These are phyloP conservation scores for Bradypus variegatus DNA, from an alignment of 2,797 vertebrate genomes.

Conservation along the genomic window DNA sequence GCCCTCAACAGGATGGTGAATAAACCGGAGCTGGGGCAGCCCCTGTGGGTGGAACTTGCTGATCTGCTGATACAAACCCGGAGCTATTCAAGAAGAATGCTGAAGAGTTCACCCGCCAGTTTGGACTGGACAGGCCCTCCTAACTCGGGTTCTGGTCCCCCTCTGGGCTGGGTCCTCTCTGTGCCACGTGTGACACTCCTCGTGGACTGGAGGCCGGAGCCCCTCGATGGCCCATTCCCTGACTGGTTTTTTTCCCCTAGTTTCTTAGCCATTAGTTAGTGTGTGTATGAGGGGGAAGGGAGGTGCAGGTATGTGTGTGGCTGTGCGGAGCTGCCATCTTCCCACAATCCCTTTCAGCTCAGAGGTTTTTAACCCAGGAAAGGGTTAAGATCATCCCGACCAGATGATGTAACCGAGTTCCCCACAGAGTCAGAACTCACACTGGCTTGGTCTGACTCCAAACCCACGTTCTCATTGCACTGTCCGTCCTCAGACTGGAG, in stretches of 20 bases:
- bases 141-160: not conserved
- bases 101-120: constrained; percentile 48
- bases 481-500: too few relatives aligned
- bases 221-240: not conserved
- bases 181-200: not conserved
- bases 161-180: not conserved
- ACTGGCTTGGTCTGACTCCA: too few relatives aligned
- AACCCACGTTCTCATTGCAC: too few relatives aligned
- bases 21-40: not conserved
- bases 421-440: too few relatives aligned
- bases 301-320: not conserved
- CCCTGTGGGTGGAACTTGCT: constrained; percentile 53
- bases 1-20: constrained; percentile 68
- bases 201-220: not conserved
- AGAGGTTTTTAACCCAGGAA: constrained; percentile 59
- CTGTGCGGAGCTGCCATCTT: not conserved
- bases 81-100: constrained; percentile 57
- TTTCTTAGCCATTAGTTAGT: not conserved
- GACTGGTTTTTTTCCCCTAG: not conserved
- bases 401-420: too few relatives aligned
- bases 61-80: constrained; percentile 14
- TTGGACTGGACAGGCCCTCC: constrained; percentile 45
- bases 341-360: too few relatives aligned
- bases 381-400: too few relatives aligned
- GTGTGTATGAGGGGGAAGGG: not conserved